Conservation (phyloP, 1,140 invertebrate species). For the Amphibalanus amphitrite region DNA sequence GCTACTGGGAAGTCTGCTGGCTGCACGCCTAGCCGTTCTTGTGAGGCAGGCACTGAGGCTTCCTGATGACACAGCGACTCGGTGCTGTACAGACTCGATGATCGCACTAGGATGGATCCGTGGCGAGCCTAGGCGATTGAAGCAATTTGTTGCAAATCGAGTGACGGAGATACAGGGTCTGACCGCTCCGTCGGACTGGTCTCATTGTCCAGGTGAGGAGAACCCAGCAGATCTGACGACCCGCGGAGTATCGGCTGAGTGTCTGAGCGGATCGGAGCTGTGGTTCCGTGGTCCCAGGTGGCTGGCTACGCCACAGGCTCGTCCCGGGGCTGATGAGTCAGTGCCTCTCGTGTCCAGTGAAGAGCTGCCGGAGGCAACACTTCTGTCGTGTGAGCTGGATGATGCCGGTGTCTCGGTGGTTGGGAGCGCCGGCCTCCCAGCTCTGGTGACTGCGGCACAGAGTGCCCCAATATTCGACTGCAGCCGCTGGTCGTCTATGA, state of each 20-base stretch:
- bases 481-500: neutral
- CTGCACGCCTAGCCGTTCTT: neutral
- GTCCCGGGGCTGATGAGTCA: neutral
- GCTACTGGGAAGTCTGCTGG: neutral
- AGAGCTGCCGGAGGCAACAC: neutral
- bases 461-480: neutral
- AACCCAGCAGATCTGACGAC: conserved; percentile 11
- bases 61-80: neutral
- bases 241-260: neutral
- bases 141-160: conserved; percentile 12
- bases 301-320: neutral
- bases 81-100: conserved; percentile 10
- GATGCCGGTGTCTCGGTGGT: neutral
- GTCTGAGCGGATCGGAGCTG: neutral
- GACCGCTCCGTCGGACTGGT: conserved; percentile 6
- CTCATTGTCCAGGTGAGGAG: conserved; percentile 9
- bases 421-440: neutral
- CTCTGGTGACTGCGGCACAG: neutral
- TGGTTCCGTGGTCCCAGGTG: neutral
- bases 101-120: conserved; percentile 11
- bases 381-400: too few relatives aligned
- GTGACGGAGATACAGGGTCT: conserved; percentile 11
- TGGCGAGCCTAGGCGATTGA: conserved; percentile 1
- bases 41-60: neutral
- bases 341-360: neutral